These are phyloP conservation scores for Ernsta delagoae DNA, from an alignment of 2,888 invertebrate species.

Conservation along the genomic window DNA sequence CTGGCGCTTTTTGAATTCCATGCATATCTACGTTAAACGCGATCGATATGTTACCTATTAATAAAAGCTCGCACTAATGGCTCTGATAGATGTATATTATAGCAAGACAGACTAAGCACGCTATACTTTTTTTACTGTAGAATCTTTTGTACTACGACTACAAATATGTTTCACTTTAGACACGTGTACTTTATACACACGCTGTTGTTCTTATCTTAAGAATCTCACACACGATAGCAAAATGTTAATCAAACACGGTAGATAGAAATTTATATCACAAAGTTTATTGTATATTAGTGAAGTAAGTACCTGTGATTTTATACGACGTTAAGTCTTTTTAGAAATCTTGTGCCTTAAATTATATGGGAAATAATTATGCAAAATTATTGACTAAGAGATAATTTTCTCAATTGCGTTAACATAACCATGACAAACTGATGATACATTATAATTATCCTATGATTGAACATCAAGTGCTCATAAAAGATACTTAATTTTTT, in stretches of 20 bases:
- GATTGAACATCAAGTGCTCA: slow-evolving; percentile 37
- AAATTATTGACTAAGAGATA: slow-evolving; percentile 10
- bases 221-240: slow-evolving; percentile 19
- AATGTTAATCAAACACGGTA: slow-evolving; percentile 6
- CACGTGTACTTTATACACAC: background rate
- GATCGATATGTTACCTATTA: too few species aligned
- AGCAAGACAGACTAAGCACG: background rate
- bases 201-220: background rate
- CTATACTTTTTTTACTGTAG: background rate
- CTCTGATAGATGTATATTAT: background rate
- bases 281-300: slow-evolving; percentile 1
- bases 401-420: background rate
- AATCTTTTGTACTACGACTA: background rate
- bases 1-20: too few species aligned
- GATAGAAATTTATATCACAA: slow-evolving; percentile 8
- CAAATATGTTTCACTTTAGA: background rate
- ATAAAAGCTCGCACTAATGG: too few species aligned
- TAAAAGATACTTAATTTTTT: slow-evolving; percentile 43
- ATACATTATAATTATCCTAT: slow-evolving; percentile 8
- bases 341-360: slow-evolving; percentile 31
- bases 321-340: slow-evolving; percentile 15
- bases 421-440: slow-evolving; percentile 16
- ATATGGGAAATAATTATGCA: slow-evolving; percentile 1
- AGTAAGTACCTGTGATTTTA: slow-evolving; percentile 27
- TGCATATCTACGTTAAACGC: too few species aligned